Conservation (phyloP, 2,113 vertebrate species). For the Zeus faber region DNA sequence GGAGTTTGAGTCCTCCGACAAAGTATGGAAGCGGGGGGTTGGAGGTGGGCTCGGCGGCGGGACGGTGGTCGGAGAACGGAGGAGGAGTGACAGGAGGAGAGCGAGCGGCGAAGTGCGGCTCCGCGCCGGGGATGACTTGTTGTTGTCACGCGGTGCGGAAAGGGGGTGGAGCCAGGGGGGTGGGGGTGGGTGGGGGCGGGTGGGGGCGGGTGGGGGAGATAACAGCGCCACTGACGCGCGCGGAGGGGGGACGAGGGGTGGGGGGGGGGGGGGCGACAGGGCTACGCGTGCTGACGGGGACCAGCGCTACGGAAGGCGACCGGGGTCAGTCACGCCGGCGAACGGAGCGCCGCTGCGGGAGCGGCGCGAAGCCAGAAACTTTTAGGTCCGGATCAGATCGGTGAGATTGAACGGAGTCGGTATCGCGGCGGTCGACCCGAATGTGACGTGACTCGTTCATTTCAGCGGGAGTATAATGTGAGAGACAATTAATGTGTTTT, state of each 20-base stretch:
- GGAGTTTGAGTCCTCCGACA: slow-evolving; percentile 75
- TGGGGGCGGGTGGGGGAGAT: not conserved
- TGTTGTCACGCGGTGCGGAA: slow-evolving; percentile 94
- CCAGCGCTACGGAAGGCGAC: too few relatives aligned
- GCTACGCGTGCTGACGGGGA: slow-evolving; percentile 62
- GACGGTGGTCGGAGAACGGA: slow-evolving; percentile 94
- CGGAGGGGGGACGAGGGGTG: slow-evolving; percentile 63
- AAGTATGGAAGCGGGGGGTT: slow-evolving; percentile 78
- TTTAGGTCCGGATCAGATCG: too few relatives aligned
- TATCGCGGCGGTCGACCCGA: too few relatives aligned
- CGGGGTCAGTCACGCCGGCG: too few relatives aligned
- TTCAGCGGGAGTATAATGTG: too few relatives aligned
- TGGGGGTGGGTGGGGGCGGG: not conserved
- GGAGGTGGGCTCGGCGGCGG: slow-evolving; percentile 78
- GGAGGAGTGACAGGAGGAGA: slow-evolving; percentile 94
- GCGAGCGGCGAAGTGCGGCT: slow-evolving; percentile 92
- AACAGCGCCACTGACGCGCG: not conserved
- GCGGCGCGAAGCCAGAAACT: too few relatives aligned
- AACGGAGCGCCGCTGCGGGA: too few relatives aligned
- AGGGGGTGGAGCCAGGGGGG: slow-evolving; percentile 88
- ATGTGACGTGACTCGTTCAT: too few relatives aligned
- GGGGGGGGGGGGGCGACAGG: not conserved
- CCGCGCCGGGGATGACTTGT: slow-evolving; percentile 91
- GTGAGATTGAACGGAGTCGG: too few relatives aligned
- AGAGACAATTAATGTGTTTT: too few relatives aligned